Base-by-base conservation (phyloP, 2,888 invertebrate genomes). In the Hypercompe scribonia region DNA sequence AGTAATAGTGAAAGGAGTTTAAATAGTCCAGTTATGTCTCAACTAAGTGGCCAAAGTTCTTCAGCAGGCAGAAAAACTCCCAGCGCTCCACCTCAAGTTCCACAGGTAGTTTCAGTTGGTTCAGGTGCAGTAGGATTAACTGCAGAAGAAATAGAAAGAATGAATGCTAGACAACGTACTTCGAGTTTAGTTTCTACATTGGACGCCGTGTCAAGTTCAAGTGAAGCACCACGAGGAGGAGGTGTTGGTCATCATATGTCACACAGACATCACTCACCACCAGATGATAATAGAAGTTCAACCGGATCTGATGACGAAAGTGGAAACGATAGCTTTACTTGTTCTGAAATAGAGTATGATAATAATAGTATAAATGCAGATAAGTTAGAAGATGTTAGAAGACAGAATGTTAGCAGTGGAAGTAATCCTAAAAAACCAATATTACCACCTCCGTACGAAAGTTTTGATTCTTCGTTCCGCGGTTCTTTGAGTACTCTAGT, bases 271-370 rank as follows among this genome's bases (percentile, higher is more conserved):
- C 97, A 97, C 89, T 97, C 97, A 39, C 97, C 97, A 28, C 97
- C 97, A 61, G 96, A 97, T 33, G 97, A 97, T 84, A 97, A 98
- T 84, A 96, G 97, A 86, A 97, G 98, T 86, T 98, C 98, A 18
- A 97, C 97, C 0, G 95, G 95, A 5, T 98, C 98, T 15, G 98
- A 99, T 18, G 98, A 99, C 86, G 99, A 99, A 90, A 99, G 99
- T 92, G 97, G 97, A 80, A 99, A 99, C 93, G 99, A 99, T 90
- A 99, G 99, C 85, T 99, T 99, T 95, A 99, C 99, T 21, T 99
- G 99, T 94, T 99, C 99, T 0, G 99, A 99, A 95, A 99, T 99
- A 89, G 99, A 99, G 92, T 99, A 99, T 90, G 99, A 99, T 88
- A 98, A 99, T 89, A 98, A 98, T 87, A 98, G 98, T 86, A 95